phyloP scores from a whole-genome alignment of 2,797 vertebrate genomes.

The Antennarius maculatus region DNA sequence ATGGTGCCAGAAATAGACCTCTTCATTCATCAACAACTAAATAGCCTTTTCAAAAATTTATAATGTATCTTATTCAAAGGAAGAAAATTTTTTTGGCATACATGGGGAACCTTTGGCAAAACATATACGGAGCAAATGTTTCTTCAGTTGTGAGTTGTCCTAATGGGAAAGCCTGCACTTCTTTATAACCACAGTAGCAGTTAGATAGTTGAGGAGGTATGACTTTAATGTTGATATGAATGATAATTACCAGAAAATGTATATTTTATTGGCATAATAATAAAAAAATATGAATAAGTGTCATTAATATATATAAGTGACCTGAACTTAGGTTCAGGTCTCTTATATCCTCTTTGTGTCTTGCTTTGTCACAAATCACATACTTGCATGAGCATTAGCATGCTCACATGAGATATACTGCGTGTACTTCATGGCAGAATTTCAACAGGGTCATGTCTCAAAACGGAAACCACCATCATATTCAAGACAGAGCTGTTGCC shows the following conservation, averaged over 20 bases:
- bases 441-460: too few species aligned
- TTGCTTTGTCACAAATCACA: too few species aligned
- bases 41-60: constrained; percentile 12
- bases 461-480: too few species aligned
- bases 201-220: neutral
- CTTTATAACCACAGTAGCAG: constrained; percentile 10
- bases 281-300: too few species aligned
- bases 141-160: too few species aligned
- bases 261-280: neutral
- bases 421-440: too few species aligned
- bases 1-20: constrained; percentile 1
- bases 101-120: constrained; percentile 7
- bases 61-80: constrained; percentile 5
- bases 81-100: constrained; percentile 1
- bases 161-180: constrained; percentile 1
- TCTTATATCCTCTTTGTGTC: too few species aligned
- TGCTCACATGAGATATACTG: too few species aligned
- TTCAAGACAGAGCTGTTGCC: too few species aligned
- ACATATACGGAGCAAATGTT: constrained; percentile 1
- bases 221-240: neutral
- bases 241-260: neutral
- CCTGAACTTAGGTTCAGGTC: too few species aligned
- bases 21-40: constrained; percentile 19
- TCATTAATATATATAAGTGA: too few species aligned
- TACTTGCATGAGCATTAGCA: too few species aligned